Base-by-base conservation (phyloP, 1,140 invertebrate species). In the Ceratosolen fusciceps region DNA sequence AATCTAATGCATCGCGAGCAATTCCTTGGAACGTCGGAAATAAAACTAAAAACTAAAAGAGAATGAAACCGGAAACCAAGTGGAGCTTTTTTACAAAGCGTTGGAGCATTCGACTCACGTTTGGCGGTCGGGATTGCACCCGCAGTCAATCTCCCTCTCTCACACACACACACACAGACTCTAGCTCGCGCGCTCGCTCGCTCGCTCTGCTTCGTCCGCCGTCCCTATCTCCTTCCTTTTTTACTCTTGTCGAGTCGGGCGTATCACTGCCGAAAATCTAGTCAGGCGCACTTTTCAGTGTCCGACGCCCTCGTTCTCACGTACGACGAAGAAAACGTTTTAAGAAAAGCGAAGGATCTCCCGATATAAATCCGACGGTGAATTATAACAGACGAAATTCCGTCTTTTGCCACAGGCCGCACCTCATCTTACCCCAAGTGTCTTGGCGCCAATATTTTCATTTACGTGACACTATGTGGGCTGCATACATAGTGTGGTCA, bases 401-500 rank as follows among this genome's bases (percentile, higher is more conserved):
- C 10, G 54, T 8, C 62, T 62, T 65, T 49, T 54, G 60, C 21
- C 65, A 29, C 24, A 49, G 9, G 49, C 24, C 3, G 74, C 75
- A 21, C n/a, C 43, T 68, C 65, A 9, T 19, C 19, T 52, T 21
- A 52, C 49, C 49, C 49, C 16, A 47, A 52, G 14, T 52, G 3
- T 52, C 49, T 52, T 52, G 49, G 70, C 70, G 58, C 77, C 77
- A 71, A 79, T 79, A 79, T 79, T 79, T 73, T 79, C 77, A 73
- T 67, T 65, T 79, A 65, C 58, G 77, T 56, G 70, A 78, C 47
- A 70, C 49, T 34, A 47, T 31, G 49, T 47, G 16, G 16, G 7
- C 29, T n/a, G 24, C n/a, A 19, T 10, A 31, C 31, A 39, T 34
- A 52, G 34, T n/a, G 34, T 21, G 26, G 0, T 58, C 52, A 29